phyloP scores from a whole-genome alignment of 2,113 vertebrate genomes.

The Thalassoma bifasciatum region DNA sequence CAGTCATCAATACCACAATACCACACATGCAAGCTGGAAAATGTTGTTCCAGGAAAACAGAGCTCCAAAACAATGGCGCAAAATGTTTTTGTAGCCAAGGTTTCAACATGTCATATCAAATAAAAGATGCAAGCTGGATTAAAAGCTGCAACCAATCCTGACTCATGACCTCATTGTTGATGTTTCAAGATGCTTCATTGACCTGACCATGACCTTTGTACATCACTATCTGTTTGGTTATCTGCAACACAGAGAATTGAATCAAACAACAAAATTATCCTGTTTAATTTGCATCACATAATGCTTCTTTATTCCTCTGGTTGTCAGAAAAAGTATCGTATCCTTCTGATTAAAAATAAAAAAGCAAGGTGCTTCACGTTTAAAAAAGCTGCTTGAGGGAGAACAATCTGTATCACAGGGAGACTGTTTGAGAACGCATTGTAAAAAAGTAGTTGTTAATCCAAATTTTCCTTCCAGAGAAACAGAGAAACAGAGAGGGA shows the following conservation, averaged over 20 bases:
- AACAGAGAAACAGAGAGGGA: conserved; percentile 5
- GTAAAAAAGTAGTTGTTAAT: conserved; percentile 65
- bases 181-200: conserved; percentile 14
- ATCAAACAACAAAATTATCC: conserved; percentile 24
- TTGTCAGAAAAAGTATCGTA: conserved; percentile 41
- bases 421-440: conserved; percentile 23
- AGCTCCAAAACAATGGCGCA: not conserved
- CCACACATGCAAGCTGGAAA: conserved; percentile 31
- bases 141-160: not conserved
- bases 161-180: conserved; percentile 23
- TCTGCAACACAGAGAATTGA: not conserved
- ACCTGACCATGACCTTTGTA: conserved; percentile 20
- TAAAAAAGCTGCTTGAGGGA: conserved; percentile 34
- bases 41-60: conserved; percentile 34
- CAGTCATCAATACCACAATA: conserved; percentile 44
- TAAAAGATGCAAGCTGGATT: not conserved
- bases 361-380: conserved; percentile 22
- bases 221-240: conserved; percentile 11
- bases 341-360: conserved; percentile 46
- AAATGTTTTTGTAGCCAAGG: not conserved
- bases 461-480: conserved; percentile 58
- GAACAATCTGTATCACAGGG: conserved; percentile 16
- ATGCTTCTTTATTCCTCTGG: conserved; percentile 22
- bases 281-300: conserved; percentile 36
- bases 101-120: not conserved